These are phyloP conservation scores for Hystrix cristata DNA, from an alignment of 2,113 vertebrate species.

Conservation along the genomic window DNA sequence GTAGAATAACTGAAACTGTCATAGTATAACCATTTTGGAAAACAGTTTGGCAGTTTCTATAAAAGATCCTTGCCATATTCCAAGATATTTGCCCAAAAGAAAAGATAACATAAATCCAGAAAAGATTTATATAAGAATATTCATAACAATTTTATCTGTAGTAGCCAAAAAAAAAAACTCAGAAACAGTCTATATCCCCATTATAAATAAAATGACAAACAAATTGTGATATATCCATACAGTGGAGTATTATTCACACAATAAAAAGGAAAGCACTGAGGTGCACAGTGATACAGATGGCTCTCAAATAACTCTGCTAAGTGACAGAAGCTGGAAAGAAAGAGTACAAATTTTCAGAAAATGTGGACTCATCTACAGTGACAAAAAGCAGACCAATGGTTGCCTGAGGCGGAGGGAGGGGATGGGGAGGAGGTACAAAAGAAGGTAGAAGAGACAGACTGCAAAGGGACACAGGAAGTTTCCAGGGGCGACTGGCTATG, in stretches of 20 bases:
- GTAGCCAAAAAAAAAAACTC: not conserved
- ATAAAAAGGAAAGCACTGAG: not conserved
- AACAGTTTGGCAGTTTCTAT: not conserved
- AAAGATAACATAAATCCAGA: not conserved
- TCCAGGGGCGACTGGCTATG: not conserved
- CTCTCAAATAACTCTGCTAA: constrained; percentile 16
- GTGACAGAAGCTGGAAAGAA: not conserved
- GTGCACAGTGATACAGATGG: not conserved
- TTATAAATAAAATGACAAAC: not conserved
- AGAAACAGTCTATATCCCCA: not conserved
- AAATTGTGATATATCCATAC: not conserved
- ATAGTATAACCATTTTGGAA: constrained; percentile 19
- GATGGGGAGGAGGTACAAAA: not conserved
- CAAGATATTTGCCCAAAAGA: constrained; percentile 21
- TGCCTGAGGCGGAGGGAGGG: not conserved
- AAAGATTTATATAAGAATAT: not conserved
- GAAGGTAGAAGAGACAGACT: not conserved
- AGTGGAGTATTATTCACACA: not conserved
- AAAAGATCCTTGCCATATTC: not conserved
- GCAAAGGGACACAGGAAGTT: not conserved
- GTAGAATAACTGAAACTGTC: not conserved
- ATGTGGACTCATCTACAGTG: not conserved
- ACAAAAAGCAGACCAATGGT: not conserved
- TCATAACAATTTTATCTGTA: constrained; percentile 21
- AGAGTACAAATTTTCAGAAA: not conserved